phyloP scores from a whole-genome alignment of 2,888 invertebrate species.

The Nephrocerus scutellatus region DNA sequence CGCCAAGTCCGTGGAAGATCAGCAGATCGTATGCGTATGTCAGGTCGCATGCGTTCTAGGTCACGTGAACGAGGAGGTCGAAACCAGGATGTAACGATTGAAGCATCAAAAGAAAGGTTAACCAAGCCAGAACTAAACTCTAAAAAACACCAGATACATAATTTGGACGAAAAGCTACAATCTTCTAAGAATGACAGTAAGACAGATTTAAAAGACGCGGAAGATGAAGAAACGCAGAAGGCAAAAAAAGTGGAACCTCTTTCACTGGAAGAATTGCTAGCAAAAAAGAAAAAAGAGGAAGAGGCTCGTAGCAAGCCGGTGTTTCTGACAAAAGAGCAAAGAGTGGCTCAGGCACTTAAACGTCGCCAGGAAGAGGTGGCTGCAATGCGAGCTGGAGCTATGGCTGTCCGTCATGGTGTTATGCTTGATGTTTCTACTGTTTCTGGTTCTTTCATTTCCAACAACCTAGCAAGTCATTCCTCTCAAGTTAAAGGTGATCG shows the following conservation, averaged over 20 bases:
- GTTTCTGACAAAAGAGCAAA: conserved; percentile 92
- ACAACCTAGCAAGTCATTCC: no score
- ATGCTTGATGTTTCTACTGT: conserved; percentile 14
- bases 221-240: conserved; percentile 44
- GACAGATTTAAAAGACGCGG: conserved; percentile 48
- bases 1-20: conserved; percentile 27
- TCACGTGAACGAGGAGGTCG: conserved; percentile 24
- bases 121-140: no score
- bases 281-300: conserved; percentile 94
- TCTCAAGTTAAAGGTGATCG: conserved; percentile 5
- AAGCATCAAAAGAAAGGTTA: no score
- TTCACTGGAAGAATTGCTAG: conserved; percentile 89
- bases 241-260: conserved; percentile 66
- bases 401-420: conserved; percentile 35
- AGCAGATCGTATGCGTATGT: conserved; percentile 10
- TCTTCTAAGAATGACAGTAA: no score
- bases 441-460: no score
- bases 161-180: conserved; percentile 17
- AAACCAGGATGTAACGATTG: no score
- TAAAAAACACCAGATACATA: no score
- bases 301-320: conserved; percentile 93
- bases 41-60: conserved; percentile 23
- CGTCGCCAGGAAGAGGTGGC: conserved; percentile 85
- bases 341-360: conserved; percentile 82
- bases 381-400: conserved; percentile 58